phyloP scores from a whole-genome alignment of 2,113 vertebrate genomes.

The Hydropotes inermis region DNA sequence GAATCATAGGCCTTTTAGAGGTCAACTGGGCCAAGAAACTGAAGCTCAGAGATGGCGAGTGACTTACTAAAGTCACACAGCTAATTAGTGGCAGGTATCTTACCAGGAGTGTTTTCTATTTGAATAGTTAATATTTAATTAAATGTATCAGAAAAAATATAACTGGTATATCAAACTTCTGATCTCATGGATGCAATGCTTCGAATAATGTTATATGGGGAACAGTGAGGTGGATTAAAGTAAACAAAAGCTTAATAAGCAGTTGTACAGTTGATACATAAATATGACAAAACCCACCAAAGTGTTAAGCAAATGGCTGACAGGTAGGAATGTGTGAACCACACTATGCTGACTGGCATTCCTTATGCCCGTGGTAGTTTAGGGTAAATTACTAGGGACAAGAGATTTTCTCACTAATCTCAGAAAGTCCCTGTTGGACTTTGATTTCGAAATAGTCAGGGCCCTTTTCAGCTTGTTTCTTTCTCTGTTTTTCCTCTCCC shows the following conservation, averaged over 20 bases:
- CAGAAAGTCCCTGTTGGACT: not conserved
- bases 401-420: not conserved
- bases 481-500: not conserved
- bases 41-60: not conserved
- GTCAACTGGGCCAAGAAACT: not conserved
- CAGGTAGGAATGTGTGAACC: not conserved
- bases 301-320: not conserved
- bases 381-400: not conserved
- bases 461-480: not conserved
- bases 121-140: not conserved
- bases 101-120: not conserved
- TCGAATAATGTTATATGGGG: not conserved
- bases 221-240: not conserved
- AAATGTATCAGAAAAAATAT: not conserved
- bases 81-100: not conserved
- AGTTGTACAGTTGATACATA: not conserved
- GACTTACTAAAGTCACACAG: not conserved
- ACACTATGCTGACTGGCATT: not conserved
- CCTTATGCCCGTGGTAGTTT: not conserved
- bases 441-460: not conserved
- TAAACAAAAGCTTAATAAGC: not conserved
- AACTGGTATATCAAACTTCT: not conserved
- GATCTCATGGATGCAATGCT: not conserved
- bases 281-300: not conserved
- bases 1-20: not conserved